phyloP scores from a whole-genome alignment of 2,797 vertebrate genomes.

The Silurus aristotelis region DNA sequence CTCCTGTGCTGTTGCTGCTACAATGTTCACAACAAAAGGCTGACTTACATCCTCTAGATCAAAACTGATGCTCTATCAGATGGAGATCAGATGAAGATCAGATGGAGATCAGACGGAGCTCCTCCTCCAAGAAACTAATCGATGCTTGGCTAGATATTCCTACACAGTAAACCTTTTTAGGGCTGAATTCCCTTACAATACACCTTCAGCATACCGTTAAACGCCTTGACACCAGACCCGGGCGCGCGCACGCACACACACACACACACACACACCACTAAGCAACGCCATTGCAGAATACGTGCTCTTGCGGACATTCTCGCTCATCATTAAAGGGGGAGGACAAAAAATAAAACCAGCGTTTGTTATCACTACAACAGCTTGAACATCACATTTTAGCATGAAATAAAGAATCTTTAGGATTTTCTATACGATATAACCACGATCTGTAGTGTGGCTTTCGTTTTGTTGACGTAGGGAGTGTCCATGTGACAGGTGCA shows the following conservation, averaged over 20 bases:
- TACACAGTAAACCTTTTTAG: constrained; percentile 34
- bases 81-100: no score
- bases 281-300: constrained; percentile 75
- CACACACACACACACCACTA: constrained; percentile 58
- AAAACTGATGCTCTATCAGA: constrained; percentile 57
- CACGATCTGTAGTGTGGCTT: not conserved
- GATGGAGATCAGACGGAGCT: constrained; percentile 33
- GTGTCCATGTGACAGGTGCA: constrained; percentile 72
- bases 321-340: constrained; percentile 60
- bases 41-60: constrained; percentile 75
- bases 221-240: constrained; percentile 64
- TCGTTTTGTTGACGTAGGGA: constrained; percentile 17
- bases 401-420: not conserved
- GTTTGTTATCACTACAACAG: constrained; percentile 36
- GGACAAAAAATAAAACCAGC: constrained; percentile 50
- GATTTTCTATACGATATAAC: no score
- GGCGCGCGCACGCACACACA: constrained; percentile 57
- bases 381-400: no score
- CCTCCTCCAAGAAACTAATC: constrained; percentile 44
- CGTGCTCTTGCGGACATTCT: constrained; percentile 67
- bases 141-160: not conserved
- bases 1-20: constrained; percentile 56
- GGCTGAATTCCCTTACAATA: constrained; percentile 45
- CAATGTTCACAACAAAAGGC: constrained; percentile 76
- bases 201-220: constrained; percentile 61